A percentile compares a stretch with the other conserved stretches of the same genome.
Conservation (phyloP, 2,113 vertebrate species). For the Notechis scutatus region DNA sequence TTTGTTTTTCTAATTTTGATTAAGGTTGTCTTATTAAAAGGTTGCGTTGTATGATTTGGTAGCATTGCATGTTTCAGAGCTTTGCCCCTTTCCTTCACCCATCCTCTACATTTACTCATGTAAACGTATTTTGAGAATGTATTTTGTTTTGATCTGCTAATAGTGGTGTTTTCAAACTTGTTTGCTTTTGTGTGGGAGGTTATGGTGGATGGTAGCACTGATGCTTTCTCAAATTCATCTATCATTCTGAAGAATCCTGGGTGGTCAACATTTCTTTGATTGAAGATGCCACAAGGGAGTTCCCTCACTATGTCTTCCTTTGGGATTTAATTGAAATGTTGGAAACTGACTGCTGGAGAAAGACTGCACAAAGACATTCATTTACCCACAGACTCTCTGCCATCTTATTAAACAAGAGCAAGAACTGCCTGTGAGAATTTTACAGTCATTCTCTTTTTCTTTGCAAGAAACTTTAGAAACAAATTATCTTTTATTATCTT, state of each 20-base stretch:
- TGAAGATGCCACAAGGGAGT: neutral
- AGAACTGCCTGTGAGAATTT: neutral
- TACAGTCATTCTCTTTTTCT: neutral
- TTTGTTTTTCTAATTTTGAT: neutral
- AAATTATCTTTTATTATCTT: neutral
- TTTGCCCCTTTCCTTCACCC: neutral
- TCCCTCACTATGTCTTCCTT: neutral
- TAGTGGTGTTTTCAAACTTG: neutral
- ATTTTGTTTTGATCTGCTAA: neutral
- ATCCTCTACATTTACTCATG: neutral
- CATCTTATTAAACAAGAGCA: neutral
- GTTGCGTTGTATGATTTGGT: neutral
- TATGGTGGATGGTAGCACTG: neutral
- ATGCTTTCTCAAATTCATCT: neutral
- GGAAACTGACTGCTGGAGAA: neutral
- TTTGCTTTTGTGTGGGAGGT: neutral
- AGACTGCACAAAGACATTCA: neutral
- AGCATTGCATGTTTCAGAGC: neutral
- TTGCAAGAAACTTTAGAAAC: neutral
- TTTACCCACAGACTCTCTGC: neutral
- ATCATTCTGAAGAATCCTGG: neutral
- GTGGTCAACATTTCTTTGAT: neutral
- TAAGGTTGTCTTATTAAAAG: neutral
- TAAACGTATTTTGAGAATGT: neutral
- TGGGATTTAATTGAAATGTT: neutral